Percentiles rank a stretch among this genome's conserved stretches.
These are phyloP conservation scores for Bovichtus variegatus DNA, from an alignment of 2,797 vertebrate species.

Conservation along the genomic window DNA sequence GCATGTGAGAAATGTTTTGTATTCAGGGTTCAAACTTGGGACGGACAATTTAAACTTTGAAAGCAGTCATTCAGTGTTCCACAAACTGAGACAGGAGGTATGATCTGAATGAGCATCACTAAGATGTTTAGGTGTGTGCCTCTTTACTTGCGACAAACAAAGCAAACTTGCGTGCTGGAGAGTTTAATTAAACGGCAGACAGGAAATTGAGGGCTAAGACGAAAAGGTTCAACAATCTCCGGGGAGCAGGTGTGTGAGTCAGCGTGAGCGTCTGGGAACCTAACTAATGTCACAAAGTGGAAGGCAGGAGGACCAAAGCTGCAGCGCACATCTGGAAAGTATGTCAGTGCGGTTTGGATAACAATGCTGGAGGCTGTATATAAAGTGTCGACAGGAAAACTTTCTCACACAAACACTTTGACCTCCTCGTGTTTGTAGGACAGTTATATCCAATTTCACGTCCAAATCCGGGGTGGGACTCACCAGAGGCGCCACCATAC, in stretches of 20 bases:
- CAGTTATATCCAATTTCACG: no score
- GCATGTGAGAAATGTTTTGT: no score
- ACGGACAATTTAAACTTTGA: no score
- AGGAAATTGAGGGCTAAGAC: constrained; percentile 22
- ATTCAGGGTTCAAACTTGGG: no score
- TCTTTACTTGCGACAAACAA: not conserved
- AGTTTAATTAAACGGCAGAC: constrained; percentile 1
- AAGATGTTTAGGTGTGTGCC: not conserved
- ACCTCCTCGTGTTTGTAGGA: no score
- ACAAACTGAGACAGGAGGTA: no score
- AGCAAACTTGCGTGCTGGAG: not conserved
- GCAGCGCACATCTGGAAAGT: constrained; percentile 11
- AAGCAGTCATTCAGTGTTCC: no score
- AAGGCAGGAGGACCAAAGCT: constrained; percentile 1
- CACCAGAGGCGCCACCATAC: no score
- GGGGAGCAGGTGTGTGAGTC: constrained; percentile 14
- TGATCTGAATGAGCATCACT: no score
- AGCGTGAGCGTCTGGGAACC: not conserved
- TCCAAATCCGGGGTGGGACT: no score
- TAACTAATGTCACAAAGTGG: constrained; percentile 6
- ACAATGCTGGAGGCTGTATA: not conserved
- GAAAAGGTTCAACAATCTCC: not conserved
- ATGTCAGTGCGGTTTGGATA: not conserved
- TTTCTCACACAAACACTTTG: not conserved
- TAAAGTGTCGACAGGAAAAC: not conserved